Evolutionary conservation across 2,888 invertebrate species (phyloP), one percentile per base, ranked within the genome.

Genomic region (Eristalinus aeneus): DNA sequence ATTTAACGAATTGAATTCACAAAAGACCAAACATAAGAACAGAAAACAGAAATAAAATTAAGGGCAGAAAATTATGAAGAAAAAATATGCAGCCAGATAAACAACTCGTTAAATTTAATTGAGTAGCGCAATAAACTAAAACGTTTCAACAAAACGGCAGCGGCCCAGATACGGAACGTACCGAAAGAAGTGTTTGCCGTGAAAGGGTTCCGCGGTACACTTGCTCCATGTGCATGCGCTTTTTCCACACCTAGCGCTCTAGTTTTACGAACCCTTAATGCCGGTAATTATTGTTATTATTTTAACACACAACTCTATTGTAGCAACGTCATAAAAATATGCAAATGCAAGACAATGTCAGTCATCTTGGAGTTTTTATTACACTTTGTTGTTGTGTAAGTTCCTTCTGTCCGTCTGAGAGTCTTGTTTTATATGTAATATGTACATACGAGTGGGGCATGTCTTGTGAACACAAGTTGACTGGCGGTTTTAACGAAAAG

Each of bases 21-120:
- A 73, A 73, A 67, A 58, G 32, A 56, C 23, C 11, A 23, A 56
- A 56, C 3, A 46, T 34, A 75, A 71, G 22, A 23, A 22, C 68
- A 53, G 46, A 67, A 71, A 65, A 72, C 56, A 46, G 8, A 46
- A 46, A 36, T 54, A 20, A 71, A 60, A 65, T 36, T 68, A 61
- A 68, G 27, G 61, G 32, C 53, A 61, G 73, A 27, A 73, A 73
- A 79, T 53, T 73, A 79, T 79, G 79, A 27, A 80, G 39, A 27
- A 68, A 73, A 80, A 80, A 46, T 61, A 58, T 69, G 60, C 39
- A 56, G 68, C 60, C 60, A 81, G 77, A 86, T 86, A 81, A 77
- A 64, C 73, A 86, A 86, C 82, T 86, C 86, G 86, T 86, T 82
- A 86, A 86, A 71, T 82, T 86, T 86, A 82, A 86, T 86, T 86